A percentile compares a stretch with the other conserved stretches of the same genome.
Conservation (phyloP, 2,888 invertebrate genomes). For the Buathra laborator region DNA sequence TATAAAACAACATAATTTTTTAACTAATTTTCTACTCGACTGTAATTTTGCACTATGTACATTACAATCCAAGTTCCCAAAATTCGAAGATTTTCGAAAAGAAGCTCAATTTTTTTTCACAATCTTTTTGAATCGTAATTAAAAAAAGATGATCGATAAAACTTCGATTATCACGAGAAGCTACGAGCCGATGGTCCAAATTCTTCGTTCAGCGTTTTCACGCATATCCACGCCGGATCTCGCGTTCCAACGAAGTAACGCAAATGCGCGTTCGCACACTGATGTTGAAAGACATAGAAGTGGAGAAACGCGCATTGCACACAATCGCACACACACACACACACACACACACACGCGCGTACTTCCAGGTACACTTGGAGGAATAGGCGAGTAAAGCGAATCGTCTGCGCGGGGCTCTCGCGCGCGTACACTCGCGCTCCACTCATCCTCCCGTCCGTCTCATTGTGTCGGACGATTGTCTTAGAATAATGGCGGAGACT, state of each 20-base stretch:
- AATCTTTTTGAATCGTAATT: no score
- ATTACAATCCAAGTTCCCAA: no score
- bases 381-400: slow-evolving; percentile 67
- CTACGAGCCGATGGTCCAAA: not conserved
- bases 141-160: not conserved
- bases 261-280: not conserved
- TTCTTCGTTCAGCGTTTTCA: not conserved
- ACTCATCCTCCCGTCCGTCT: slow-evolving; percentile 83
- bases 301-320: slow-evolving; percentile 29
- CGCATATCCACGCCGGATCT: not conserved
- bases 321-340: slow-evolving; percentile 28
- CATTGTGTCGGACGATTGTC: slow-evolving; percentile 86
- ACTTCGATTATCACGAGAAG: no score
- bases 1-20: no score
- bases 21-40: no score
- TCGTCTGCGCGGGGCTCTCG: slow-evolving; percentile 64
- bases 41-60: no score
- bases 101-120: no score
- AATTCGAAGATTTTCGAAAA: no score
- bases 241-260: not conserved
- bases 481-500: slow-evolving; percentile 85
- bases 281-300: slow-evolving; percentile 22
- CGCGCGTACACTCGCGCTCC: slow-evolving; percentile 71
- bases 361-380: slow-evolving; percentile 36
- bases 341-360: slow-evolving; percentile 12